phyloP scores from a whole-genome alignment of 2,113 vertebrate species.

The Dendrocopos noguchii region DNA sequence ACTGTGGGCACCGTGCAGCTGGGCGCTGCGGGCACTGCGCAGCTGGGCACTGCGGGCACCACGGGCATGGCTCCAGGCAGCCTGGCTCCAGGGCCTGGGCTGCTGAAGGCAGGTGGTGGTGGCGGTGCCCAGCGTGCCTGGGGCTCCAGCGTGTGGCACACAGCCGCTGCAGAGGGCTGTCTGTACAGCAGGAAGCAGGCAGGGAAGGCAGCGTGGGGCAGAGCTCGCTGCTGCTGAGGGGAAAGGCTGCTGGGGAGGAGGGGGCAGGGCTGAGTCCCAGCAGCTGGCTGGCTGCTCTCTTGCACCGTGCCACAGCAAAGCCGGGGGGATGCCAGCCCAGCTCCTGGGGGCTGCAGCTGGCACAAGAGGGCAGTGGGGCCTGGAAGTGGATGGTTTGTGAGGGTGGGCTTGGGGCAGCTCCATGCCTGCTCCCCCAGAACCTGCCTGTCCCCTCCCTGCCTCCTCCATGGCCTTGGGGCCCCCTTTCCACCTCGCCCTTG shows the following conservation, averaged over 20 bases:
- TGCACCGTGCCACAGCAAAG: rapidly evolving
- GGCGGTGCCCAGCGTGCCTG: rapidly evolving
- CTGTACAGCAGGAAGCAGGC: not conserved
- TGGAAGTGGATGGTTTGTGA: rapidly evolving
- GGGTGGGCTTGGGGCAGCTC: not conserved
- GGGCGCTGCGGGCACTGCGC: too few species aligned
- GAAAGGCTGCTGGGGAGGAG: not conserved
- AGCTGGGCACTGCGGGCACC: too few species aligned
- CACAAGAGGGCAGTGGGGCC: not conserved
- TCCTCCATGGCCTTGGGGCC: rapidly evolving
- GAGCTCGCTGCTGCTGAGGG: not conserved
- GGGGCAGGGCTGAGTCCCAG: not conserved
- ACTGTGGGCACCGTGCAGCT: too few species aligned
- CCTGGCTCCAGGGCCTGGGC: not conserved
- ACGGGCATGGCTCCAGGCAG: not conserved
- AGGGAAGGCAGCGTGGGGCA: not conserved
- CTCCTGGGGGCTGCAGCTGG: not conserved
- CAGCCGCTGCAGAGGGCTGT: not conserved
- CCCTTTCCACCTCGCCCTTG: not conserved
- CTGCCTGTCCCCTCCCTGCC: not conserved
- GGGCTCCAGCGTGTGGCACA: not conserved
- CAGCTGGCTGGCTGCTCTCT: not conserved
- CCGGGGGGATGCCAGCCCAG: not conserved
- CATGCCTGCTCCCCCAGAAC: not conserved
- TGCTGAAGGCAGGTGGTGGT: not conserved